Base-by-base conservation (phyloP, 2,797 vertebrate genomes). In the Cryptoblepharus egeriae region DNA sequence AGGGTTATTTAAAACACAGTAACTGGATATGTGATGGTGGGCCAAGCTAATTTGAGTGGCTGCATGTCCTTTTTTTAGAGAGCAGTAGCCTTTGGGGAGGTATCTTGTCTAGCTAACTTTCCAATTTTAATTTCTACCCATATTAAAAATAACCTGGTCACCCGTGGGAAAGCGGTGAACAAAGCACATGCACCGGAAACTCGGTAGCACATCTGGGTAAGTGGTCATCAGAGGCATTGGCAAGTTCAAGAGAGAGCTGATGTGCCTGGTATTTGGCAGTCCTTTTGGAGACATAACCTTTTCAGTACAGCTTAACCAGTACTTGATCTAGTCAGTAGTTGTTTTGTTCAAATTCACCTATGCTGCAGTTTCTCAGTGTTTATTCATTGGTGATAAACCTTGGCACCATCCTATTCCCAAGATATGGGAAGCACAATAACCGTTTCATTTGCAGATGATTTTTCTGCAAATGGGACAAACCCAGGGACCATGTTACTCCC, bases 101-200 rank as follows among this genome's bases (percentile, higher is more conserved):
- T 91, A 72, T 88, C 91, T 88, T 80, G 86, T 87, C 87, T 80
- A 67, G 92, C 90, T 93, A 90, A 90, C 81, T 70, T 92, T 94
- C 93, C 91, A 91, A 88, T 92, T 93, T 91, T 93, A 93, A 91
- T 93, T 68, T 85, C 2, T 10, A 80, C 88, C 3, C 37, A 12
- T 68, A 67, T 79, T 55, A 87, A 85, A 74, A 92, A 91, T 73
- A 86, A 90, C 77, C 71, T 67, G 42, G 69, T 79, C 70, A 75
- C 71, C 63, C 67, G 77, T 68, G 77, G 55, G 70, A 79, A 84
- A 79, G 65, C 77, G 24, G 63, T 79, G 74, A 45, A 76, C 63
- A 73, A 81, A 77, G 71, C 4, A 20, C 39, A 32, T 32, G 15
- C 28, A 73, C 61, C 52, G 39, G 70, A 84, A 84, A 67, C 63